phyloP scores from a whole-genome alignment of 2,888 invertebrate species.

The Sinhomidia bicolor region DNA sequence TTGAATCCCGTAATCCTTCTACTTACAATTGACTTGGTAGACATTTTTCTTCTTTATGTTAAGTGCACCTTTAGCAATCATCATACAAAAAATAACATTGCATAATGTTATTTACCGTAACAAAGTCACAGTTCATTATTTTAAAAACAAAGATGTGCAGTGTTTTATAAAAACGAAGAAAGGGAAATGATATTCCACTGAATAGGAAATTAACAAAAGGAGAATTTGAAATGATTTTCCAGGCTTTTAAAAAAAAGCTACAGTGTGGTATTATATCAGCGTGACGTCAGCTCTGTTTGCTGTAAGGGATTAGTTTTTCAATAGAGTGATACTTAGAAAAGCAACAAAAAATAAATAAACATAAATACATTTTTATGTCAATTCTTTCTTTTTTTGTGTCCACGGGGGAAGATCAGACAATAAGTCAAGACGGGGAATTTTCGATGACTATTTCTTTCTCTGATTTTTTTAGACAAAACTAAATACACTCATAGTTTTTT shows the following conservation, averaged over 20 bases:
- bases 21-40: too few relatives aligned
- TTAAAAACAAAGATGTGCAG: not conserved
- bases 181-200: not conserved
- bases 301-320: not conserved
- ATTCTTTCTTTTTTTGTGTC: conserved; percentile 14
- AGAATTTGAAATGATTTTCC: not conserved
- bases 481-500: conserved; percentile 20
- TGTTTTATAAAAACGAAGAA: not conserved
- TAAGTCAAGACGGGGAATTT: conserved; percentile 32
- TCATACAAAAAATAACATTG: not conserved
- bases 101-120: too few relatives aligned
- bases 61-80: not conserved
- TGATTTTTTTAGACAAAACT: not conserved
- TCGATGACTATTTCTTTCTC: conserved; percentile 41
- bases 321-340: not conserved
- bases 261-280: conserved; percentile 23
- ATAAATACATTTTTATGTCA: conserved; percentile 54
- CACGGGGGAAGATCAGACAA: conserved; percentile 5
- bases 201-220: not conserved
- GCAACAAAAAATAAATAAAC: too few relatives aligned
- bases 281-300: conserved; percentile 20
- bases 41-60: too few relatives aligned
- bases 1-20: too few relatives aligned
- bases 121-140: not conserved
- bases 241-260: not conserved